Evolutionary conservation across 2,888 invertebrate genomes (phyloP), one percentile per base, ranked within the genome.

Genomic region (Epinotia nisella): DNA sequence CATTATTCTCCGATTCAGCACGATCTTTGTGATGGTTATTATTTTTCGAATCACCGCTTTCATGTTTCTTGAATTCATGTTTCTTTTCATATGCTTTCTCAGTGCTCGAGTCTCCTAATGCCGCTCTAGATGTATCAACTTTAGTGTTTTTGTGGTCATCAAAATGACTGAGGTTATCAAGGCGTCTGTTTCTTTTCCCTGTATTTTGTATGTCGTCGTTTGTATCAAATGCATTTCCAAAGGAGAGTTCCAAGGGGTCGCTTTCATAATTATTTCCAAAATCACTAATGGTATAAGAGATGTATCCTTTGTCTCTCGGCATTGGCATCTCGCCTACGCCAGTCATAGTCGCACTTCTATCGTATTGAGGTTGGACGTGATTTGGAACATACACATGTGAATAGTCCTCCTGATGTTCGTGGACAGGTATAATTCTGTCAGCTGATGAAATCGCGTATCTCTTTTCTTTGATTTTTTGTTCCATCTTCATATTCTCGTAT

Each of bases 401-500:
- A 75, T 87, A 84, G 56, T 87, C 81, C 11, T 87, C 82, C 39
- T 86, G 79, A 45, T 84, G 72, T 83, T 92, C 92, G 73, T 89
- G 83, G 17, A 91, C 90, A 1, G 92, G 92, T 77, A 89, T 91
- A n/a, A 87, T 71, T 75, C 79, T 79, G 17, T 79, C 76, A 56
- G 75, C 62, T 17, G 78, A 74, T 2, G 83, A 80, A 24, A 77
- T 71, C 35, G 79, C 80, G 58, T 84, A 88, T 15, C 89, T 87
- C 80, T 91, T 92, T 62, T 91, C 90, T 80, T 90, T 90, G 1
- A 83, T 86, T 74, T 87, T 90, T 64, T 88, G 85, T 10, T 82
- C 81, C 19, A 81, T 79, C 58, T 86, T 87, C 51, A 82, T 81
- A 49, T 80, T 77, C 76, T 88, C 87, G 75, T 88, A 89, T 68